A percentile compares a stretch with the other conserved stretches of the same genome.
Evolutionary conservation across 2,113 vertebrate species (phyloP).

Genomic region (Peucedramus taeniatus): DNA sequence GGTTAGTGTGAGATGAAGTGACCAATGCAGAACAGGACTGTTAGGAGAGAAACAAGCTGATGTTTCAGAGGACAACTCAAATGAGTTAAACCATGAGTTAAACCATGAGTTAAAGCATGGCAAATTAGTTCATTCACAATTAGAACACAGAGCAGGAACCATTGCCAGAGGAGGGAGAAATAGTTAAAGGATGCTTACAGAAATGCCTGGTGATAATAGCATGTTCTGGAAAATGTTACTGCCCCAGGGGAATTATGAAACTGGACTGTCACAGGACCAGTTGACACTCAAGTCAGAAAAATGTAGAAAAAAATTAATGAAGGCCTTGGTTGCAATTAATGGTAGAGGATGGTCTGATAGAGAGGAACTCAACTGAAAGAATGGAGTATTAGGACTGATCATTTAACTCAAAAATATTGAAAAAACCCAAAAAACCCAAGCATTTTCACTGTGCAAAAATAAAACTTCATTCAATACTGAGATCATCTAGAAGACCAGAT

Average conservation of each 20-base stretch:
- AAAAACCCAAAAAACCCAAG: background rate
- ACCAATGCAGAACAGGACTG: background rate
- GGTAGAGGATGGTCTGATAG: background rate
- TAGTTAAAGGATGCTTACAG: background rate
- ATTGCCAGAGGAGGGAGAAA: background rate
- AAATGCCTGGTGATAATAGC: background rate
- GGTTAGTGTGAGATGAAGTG: background rate
- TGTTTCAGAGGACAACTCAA: background rate
- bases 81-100: background rate
- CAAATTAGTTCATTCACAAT: background rate
- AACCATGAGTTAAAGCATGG: too few species aligned
- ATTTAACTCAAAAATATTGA: background rate
- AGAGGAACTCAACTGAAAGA: background rate
- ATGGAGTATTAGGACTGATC: background rate
- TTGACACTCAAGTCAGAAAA: background rate
- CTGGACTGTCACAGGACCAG: background rate
- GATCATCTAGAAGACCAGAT: background rate
- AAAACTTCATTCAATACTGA: background rate
- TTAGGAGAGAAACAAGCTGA: background rate
- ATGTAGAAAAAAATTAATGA: background rate
- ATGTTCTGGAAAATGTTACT: background rate
- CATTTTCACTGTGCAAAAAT: background rate
- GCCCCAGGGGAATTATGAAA: background rate
- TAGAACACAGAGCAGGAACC: background rate
- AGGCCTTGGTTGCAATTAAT: background rate